Percentiles rank a stretch among this genome's conserved stretches.
These are phyloP conservation scores for Saturnia pavonia DNA, from an alignment of 2,888 invertebrate species.

Conservation along the genomic window DNA sequence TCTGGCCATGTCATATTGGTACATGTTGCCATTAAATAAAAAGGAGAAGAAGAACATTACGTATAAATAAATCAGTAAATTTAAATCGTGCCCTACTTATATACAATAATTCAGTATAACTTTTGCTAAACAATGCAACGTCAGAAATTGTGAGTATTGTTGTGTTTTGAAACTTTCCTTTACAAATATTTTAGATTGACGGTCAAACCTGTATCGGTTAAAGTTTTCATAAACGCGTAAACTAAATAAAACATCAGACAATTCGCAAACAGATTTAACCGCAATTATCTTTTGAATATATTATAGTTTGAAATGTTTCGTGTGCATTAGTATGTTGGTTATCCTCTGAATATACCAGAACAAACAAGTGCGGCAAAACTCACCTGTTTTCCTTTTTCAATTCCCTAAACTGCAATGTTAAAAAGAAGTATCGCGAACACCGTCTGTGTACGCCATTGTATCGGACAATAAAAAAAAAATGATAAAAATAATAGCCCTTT, in stretches of 20 bases:
- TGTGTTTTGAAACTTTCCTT: background rate
- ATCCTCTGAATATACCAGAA: no score
- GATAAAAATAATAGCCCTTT: conserved; percentile 60
- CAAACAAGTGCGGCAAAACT: no score
- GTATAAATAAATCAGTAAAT: background rate
- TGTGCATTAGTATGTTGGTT: no score
- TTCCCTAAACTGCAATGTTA: background rate
- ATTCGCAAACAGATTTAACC: background rate
- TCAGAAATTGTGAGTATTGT: background rate
- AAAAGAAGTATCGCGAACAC: conserved; percentile 7
- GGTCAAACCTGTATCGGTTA: background rate
- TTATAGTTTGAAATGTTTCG: no score
- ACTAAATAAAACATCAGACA: conserved; percentile 1
- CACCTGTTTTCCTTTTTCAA: no score
- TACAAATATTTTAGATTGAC: background rate
- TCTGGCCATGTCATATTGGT: no score
- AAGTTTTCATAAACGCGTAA: conserved; percentile 2
- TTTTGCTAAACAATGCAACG: background rate
- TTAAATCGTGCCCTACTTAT: no score
- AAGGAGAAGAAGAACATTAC: no score
- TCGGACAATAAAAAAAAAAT: conserved; percentile 52
- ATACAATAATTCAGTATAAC: background rate
- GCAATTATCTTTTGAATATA: background rate
- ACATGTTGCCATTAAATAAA: no score
- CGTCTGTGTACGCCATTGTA: conserved; percentile 16